These are phyloP conservation scores for Ligdia adustata DNA, from an alignment of 2,888 invertebrate genomes.

Conservation along the genomic window DNA sequence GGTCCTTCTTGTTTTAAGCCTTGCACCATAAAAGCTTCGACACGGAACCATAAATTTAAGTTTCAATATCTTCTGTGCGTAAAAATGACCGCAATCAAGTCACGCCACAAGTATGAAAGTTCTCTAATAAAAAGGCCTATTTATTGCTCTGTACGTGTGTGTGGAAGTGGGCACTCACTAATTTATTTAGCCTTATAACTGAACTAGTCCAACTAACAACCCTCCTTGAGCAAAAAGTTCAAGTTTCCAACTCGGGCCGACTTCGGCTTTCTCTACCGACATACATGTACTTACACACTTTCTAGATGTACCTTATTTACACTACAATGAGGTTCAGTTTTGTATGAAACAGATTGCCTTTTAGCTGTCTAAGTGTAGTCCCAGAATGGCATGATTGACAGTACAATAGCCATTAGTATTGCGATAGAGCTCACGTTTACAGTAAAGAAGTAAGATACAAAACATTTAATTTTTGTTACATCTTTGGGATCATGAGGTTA, in stretches of 20 bases:
- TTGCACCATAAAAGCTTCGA: too few species aligned
- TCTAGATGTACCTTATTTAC: slow-evolving; percentile 38
- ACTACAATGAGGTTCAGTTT: slow-evolving; percentile 11
- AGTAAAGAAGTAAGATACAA: neutral
- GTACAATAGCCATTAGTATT: slow-evolving; percentile 33
- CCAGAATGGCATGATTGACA: slow-evolving; percentile 38
- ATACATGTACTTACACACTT: too few species aligned
- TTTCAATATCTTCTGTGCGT: too few species aligned
- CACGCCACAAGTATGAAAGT: slow-evolving; percentile 13
- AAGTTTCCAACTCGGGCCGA: slow-evolving; percentile 27
- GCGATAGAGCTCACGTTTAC: slow-evolving; percentile 7
- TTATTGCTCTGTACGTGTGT: slow-evolving; percentile 10
- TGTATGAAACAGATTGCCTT: neutral
- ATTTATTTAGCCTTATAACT: slow-evolving; percentile 34
- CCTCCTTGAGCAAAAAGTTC: slow-evolving; percentile 37
- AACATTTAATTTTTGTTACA: neutral
- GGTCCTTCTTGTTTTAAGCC: too few species aligned
- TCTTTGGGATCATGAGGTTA: too few species aligned
- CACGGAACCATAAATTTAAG: too few species aligned
- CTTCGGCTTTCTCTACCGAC: slow-evolving; percentile 30
- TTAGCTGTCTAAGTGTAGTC: slow-evolving; percentile 19
- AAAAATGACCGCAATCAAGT: slow-evolving; percentile 6
- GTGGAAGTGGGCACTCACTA: slow-evolving; percentile 23
- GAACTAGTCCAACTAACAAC: slow-evolving; percentile 33
- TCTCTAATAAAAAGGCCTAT: slow-evolving; percentile 23